Evolutionary conservation across 2,888 invertebrate genomes (phyloP).

Genomic region (Lysandra coridon): DNA sequence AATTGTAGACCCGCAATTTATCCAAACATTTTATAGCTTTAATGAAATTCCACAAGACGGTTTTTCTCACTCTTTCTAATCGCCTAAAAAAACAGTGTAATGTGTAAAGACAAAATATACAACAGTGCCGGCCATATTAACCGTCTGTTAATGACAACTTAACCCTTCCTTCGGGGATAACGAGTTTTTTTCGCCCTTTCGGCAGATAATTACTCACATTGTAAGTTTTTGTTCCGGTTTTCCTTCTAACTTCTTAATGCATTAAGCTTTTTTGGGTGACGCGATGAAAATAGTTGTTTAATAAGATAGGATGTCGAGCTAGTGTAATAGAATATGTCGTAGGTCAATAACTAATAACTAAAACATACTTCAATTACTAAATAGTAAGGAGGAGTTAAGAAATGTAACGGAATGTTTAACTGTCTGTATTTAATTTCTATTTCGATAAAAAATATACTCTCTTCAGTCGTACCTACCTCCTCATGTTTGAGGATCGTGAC

Average conservation of each 20-base stretch:
- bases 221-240: not conserved
- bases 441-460: too few species aligned
- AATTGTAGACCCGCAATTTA: too few species aligned
- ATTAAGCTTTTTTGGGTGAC: not conserved
- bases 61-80: not conserved
- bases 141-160: slow-evolving; percentile 18
- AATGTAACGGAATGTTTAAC: too few species aligned
- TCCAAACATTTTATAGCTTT: not conserved
- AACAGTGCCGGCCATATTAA: not conserved
- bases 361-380: too few species aligned
- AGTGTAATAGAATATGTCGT: too few species aligned
- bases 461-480: too few species aligned
- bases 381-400: too few species aligned
- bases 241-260: not conserved
- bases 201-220: slow-evolving; percentile 5
- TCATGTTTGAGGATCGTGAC: too few species aligned
- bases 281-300: too few species aligned
- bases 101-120: not conserved
- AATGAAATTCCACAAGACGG: not conserved
- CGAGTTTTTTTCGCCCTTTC: slow-evolving; percentile 16
- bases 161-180: slow-evolving; percentile 7
- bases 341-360: too few species aligned
- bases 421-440: too few species aligned
- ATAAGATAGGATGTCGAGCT: too few species aligned
- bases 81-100: not conserved